Evolutionary conservation across 2,113 vertebrate genomes (phyloP).

Genomic region (Naja naja): DNA sequence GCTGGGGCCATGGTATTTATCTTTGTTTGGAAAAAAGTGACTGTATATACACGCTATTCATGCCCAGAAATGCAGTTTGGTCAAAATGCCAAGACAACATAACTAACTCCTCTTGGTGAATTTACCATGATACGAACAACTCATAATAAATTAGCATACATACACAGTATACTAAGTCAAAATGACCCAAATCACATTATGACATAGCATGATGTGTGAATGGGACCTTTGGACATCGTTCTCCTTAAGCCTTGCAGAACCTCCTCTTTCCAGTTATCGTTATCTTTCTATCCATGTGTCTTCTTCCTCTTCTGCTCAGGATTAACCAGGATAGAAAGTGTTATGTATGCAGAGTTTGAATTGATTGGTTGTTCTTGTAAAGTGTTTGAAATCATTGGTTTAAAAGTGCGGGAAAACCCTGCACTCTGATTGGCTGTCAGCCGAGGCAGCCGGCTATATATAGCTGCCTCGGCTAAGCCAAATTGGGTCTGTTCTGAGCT

Average conservation of each 20-base stretch:
- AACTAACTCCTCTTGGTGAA: neutral
- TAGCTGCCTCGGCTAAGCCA: too few relatives aligned
- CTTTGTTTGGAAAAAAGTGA: neutral
- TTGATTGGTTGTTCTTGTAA: too few relatives aligned
- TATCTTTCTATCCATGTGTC: neutral
- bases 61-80: neutral
- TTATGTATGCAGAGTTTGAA: too few relatives aligned
- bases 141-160: neutral
- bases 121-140: neutral
- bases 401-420: too few relatives aligned
- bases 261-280: too few relatives aligned
- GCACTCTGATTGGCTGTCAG: too few relatives aligned
- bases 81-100: neutral
- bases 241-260: neutral
- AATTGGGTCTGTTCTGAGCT: too few relatives aligned
- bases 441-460: too few relatives aligned
- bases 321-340: neutral
- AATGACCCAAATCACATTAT: neutral
- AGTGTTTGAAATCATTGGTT: too few relatives aligned
- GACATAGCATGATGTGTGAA: neutral
- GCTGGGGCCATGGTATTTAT: neutral
- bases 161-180: neutral
- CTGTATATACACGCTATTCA: neutral
- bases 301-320: neutral
- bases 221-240: neutral